These are phyloP conservation scores for Smittia aterrima DNA, from an alignment of 2,888 invertebrate genomes.

Conservation along the genomic window DNA sequence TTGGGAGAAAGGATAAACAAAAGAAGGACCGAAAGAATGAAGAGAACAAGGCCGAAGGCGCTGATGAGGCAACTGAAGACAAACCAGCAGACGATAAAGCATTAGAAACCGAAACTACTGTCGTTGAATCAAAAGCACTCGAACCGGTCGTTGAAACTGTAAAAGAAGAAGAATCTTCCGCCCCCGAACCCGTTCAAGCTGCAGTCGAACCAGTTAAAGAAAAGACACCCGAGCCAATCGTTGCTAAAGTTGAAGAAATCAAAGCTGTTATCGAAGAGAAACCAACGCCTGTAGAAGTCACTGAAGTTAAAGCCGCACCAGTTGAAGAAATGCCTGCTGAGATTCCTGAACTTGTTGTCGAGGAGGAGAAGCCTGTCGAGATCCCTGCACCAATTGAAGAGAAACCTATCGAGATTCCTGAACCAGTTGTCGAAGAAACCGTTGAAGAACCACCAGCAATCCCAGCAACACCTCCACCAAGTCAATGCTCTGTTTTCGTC, in stretches of 20 bases:
- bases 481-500: constrained; percentile 27
- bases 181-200: constrained; percentile 44
- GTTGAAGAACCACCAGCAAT: constrained; percentile 30
- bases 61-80: constrained; percentile 60
- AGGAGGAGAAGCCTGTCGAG: neutral
- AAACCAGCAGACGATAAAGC: constrained; percentile 66
- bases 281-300: constrained; percentile 47
- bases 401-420: neutral
- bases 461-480: constrained; percentile 35
- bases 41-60: constrained; percentile 55
- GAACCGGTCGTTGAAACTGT: constrained; percentile 46
- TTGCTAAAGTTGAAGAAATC: constrained; percentile 40
- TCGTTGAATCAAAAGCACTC: constrained; percentile 36
- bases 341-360: neutral
- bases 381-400: neutral
- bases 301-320: constrained; percentile 58
- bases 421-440: neutral
- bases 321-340: constrained; percentile 51
- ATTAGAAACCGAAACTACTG: constrained; percentile 46
- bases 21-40: constrained; percentile 61
- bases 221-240: constrained; percentile 54
- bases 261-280: constrained; percentile 41
- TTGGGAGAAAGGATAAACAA: constrained; percentile 82
- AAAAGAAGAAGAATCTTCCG: constrained; percentile 49
- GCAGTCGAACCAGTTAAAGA: constrained; percentile 46